phyloP scores from a whole-genome alignment of 2,888 invertebrate species.

The Thymelicus acteon region DNA sequence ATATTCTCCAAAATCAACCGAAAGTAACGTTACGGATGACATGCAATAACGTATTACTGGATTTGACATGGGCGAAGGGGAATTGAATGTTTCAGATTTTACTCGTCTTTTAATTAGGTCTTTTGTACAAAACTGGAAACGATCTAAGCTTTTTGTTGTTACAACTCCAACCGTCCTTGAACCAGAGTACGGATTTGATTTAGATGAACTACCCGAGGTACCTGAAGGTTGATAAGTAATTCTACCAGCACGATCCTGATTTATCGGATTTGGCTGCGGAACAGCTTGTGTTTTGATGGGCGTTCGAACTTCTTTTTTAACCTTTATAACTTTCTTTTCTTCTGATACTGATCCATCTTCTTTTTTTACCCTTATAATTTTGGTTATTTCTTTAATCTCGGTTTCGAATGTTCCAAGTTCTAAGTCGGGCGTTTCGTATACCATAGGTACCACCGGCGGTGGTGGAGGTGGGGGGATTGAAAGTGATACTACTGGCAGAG shows the following conservation, averaged over 20 bases:
- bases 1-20: constrained; percentile 38
- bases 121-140: neutral
- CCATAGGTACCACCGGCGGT: neutral
- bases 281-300: constrained; percentile 39
- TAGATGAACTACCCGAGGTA: constrained; percentile 41
- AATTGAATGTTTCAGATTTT: constrained; percentile 41
- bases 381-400: constrained; percentile 54
- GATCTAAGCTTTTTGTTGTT: constrained; percentile 35
- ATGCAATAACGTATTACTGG: constrained; percentile 42
- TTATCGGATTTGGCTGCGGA: constrained; percentile 35
- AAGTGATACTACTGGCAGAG: neutral
- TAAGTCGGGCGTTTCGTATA: constrained; percentile 41
- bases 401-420: constrained; percentile 52
- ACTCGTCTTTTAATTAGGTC: constrained; percentile 24
- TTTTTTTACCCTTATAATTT: constrained; percentile 51
- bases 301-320: constrained; percentile 50
- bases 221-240: constrained; percentile 36
- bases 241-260: constrained; percentile 27
- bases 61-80: constrained; percentile 39
- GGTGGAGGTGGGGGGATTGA: neutral
- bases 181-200: constrained; percentile 45
- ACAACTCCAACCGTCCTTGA: constrained; percentile 47
- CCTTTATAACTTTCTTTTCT: constrained; percentile 52
- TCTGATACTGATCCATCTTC: constrained; percentile 55
- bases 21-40: constrained; percentile 40